Conservation (phyloP, 1,140 invertebrate species). For the Heliconius congener region DNA sequence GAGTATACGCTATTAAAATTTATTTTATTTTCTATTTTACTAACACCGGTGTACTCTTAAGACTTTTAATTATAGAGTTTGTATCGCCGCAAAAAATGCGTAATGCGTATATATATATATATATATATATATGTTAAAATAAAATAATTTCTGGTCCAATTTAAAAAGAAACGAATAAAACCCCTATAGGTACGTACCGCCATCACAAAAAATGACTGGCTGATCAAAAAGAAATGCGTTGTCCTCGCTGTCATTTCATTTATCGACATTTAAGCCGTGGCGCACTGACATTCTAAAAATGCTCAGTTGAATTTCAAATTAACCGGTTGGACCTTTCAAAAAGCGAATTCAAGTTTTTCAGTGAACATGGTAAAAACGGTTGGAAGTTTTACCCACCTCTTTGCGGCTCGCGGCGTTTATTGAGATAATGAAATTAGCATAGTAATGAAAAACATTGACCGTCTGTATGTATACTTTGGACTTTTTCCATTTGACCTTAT, state of each 20-base stretch:
- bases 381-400: constrained; percentile 62
- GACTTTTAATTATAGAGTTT: constrained; percentile 40
- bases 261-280: constrained; percentile 23
- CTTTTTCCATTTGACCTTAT: background rate
- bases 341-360: constrained; percentile 71
- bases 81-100: constrained; percentile 27
- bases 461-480: constrained; percentile 40
- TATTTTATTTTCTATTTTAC: constrained; percentile 36
- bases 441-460: constrained; percentile 79
- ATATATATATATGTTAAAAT: no score
- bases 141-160: no score
- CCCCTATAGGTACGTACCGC: no score
- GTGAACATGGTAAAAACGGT: constrained; percentile 70
- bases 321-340: constrained; percentile 60
- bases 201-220: background rate
- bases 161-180: no score
- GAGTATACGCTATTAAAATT: constrained; percentile 34
- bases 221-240: constrained; percentile 16
- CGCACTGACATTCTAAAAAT: constrained; percentile 26
- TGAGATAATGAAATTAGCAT: constrained; percentile 78
- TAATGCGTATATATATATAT: no score
- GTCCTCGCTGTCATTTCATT: constrained; percentile 14
- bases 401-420: constrained; percentile 69
- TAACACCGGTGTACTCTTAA: constrained; percentile 36
- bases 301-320: constrained; percentile 70